A percentile compares a stretch with the other conserved stretches of the same genome.
Evolutionary conservation across 2,797 vertebrate species (phyloP).

Genomic region (Enteromius fasciolatus): DNA sequence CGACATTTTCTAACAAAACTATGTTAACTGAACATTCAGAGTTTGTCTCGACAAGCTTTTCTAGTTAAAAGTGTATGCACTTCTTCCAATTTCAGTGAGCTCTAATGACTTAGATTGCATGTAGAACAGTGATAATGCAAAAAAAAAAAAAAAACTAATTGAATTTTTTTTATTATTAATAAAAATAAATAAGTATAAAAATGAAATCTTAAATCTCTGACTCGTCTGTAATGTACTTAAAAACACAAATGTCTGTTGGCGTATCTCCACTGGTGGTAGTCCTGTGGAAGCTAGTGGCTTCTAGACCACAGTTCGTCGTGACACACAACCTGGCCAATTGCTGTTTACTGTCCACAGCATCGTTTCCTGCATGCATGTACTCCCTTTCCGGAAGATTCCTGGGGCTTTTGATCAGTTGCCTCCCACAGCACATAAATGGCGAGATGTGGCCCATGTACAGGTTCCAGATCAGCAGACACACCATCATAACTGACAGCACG

Average conservation of each 20-base stretch:
- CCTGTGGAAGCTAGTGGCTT: slow-evolving; percentile 21
- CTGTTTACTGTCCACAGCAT: slow-evolving; percentile 9
- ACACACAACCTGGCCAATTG: background rate
- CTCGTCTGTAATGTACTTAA: slow-evolving; percentile 78
- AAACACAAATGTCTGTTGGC: slow-evolving; percentile 2
- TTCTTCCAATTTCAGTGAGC: background rate
- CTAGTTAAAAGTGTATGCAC: background rate
- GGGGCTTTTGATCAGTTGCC: slow-evolving; percentile 18
- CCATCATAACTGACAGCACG: slow-evolving; percentile 70
- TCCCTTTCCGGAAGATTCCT: background rate
- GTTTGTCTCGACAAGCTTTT: background rate
- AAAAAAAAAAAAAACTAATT: background rate
- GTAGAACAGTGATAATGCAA: background rate
- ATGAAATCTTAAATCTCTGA: slow-evolving; percentile 74
- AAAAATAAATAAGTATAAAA: slow-evolving; percentile 45
- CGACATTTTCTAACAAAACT: background rate
- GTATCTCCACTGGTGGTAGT: slow-evolving; percentile 7
- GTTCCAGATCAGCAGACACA: slow-evolving; percentile 69
- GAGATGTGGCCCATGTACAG: slow-evolving; percentile 65
- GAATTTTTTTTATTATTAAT: background rate
- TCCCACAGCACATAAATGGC: slow-evolving; percentile 25
- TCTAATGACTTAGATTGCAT: background rate
- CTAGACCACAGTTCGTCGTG: background rate
- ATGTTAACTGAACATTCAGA: background rate
- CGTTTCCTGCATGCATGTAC: background rate